Base-by-base conservation (phyloP, 2,113 vertebrate species). In the Ancistrus triradiatus region DNA sequence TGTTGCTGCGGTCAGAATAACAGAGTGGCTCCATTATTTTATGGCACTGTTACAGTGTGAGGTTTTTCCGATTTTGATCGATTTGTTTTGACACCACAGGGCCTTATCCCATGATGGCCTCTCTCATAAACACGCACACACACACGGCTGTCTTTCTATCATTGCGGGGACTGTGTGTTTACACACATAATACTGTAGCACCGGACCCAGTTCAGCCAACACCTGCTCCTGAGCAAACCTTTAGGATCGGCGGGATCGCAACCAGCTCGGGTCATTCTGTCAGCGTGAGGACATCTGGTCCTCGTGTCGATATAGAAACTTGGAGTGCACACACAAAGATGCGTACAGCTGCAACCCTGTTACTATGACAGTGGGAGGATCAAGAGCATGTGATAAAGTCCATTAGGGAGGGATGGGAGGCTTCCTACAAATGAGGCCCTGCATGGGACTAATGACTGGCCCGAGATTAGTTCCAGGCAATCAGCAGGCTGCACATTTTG, bases 331-430 rank as follows among this genome's bases (percentile, higher is more conserved):
- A n/a, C n/a, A n/a, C n/a, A n/a, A n/a, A n/a, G n/a, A n/a, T n/a
- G n/a, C n/a, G n/a, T n/a, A 1, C 65, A 52, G 65, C 60, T 69
- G 70, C 43, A 64, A 72, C 51, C 33, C 52, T 68, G 53, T 69
- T 60, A 69, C 59, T 55, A 68, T 64, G 60, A 73, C 66, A 65
- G 66, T 28, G 56, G 66, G 71, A 69, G 66, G 66, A 63, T 65
- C 19, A 28, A 59, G 15, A 35, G 21, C 46, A 38, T 53, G 19
- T 51, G 71, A 74, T 74, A 65, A 74, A 52, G 52, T 55, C 66
- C 71, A 65, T 69, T 55, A 74, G 71, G 65, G 66, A 74, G 61
- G 60, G 48, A 65, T 33, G 61, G 63, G 61, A 63, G 61, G 63
- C 62, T 68, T 74, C 71, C 71, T 51, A 60, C 60, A 65, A 28